phyloP scores from a whole-genome alignment of 2,113 vertebrate species.

The Equus przewalskii region DNA sequence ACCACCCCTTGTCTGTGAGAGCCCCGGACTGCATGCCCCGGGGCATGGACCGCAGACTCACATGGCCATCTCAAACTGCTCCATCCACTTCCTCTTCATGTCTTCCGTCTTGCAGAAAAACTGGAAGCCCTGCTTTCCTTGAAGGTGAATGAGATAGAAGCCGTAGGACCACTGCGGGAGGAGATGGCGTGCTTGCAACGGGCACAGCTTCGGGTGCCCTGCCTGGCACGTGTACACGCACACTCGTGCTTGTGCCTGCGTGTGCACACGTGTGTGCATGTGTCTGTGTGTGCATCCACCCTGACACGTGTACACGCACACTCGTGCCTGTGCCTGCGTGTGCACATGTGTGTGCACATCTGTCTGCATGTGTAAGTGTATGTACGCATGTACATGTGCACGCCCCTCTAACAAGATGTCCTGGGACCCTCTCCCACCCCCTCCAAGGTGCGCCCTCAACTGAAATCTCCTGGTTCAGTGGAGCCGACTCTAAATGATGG shows the following conservation, averaged over 20 bases:
- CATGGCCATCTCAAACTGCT: constrained; percentile 99
- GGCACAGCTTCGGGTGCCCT: accelerated
- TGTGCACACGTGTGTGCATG: too few relatives aligned
- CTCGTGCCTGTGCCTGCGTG: accelerated
- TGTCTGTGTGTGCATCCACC: accelerated
- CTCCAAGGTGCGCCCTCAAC: neutral
- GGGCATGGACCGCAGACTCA: constrained; percentile 79
- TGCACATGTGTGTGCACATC: too few relatives aligned
- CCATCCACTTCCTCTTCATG: constrained; percentile 99
- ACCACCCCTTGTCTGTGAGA: accelerated
- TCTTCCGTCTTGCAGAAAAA: constrained; percentile 99
- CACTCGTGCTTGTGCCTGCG: accelerated
- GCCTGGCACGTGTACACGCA: accelerated
- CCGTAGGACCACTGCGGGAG: constrained; percentile 97
- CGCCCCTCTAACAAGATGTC: neutral
- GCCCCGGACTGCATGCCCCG: accelerated
- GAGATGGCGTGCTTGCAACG: accelerated
- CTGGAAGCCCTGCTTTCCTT: constrained; percentile 99
- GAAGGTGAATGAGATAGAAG: constrained; percentile 98
- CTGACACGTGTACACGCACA: accelerated
- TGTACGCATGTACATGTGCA: accelerated
- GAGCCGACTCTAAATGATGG: accelerated
- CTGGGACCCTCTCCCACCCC: neutral
- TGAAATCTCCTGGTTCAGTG: neutral
- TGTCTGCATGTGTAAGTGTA: neutral